Evolutionary conservation across 2,113 vertebrate genomes (phyloP).

Genomic region (Cyanistes caeruleus): DNA sequence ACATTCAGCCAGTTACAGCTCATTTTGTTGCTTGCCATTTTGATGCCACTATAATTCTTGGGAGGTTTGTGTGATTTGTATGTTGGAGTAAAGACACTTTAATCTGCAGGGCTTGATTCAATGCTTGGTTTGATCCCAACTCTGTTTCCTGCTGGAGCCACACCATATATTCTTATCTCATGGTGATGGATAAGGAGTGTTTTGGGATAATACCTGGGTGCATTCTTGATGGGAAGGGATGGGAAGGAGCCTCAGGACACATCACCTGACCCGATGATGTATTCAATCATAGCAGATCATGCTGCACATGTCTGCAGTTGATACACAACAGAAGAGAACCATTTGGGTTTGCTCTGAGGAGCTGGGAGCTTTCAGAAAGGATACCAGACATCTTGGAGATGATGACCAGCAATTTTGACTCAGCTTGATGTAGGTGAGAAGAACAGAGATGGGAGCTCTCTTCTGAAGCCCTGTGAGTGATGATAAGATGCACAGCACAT

Average conservation of each 20-base stretch:
- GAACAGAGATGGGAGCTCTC: not conserved
- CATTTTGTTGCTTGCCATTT: not conserved
- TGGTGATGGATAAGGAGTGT: not conserved
- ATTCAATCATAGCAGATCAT: not conserved
- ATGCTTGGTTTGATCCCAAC: not conserved
- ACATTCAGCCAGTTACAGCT: not conserved
- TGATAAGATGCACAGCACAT: too few relatives aligned
- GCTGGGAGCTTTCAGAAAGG: not conserved
- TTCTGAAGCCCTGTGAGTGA: fast-evolving
- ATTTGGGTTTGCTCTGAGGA: not conserved
- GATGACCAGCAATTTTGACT: not conserved
- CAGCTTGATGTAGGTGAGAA: not conserved
- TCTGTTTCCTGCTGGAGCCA: not conserved
- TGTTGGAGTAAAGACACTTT: not conserved
- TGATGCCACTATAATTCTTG: not conserved
- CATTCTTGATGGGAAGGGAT: not conserved
- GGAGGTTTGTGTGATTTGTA: fast-evolving
- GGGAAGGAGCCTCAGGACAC: not conserved
- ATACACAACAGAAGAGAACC: not conserved
- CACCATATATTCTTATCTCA: not conserved
- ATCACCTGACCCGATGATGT: not conserved
- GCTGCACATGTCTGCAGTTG: not conserved
- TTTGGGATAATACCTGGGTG: not conserved
- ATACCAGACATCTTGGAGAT: not conserved
- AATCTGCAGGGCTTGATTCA: not conserved